Evolutionary conservation across 2,888 invertebrate genomes (phyloP).

Genomic region (Drosophila trichaetosa): DNA sequence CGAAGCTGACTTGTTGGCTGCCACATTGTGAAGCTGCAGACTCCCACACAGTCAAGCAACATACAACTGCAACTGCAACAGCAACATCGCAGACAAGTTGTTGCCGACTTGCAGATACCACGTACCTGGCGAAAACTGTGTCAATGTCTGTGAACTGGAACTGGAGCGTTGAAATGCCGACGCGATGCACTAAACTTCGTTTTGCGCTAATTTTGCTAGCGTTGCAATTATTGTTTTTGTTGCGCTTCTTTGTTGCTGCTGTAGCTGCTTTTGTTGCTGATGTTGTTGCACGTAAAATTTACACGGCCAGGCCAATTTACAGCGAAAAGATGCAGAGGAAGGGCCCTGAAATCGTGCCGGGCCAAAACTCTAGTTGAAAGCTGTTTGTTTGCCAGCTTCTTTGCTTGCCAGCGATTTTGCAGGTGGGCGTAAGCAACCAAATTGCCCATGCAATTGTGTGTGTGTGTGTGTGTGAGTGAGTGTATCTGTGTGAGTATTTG

Average conservation of each 20-base stretch:
- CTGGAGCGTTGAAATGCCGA: slow-evolving; percentile 67
- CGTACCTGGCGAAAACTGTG: slow-evolving; percentile 65
- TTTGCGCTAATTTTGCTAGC: slow-evolving; percentile 32
- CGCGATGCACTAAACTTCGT: slow-evolving; percentile 27
- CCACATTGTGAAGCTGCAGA: slow-evolving; percentile 42
- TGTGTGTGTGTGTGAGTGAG: slow-evolving; percentile 13
- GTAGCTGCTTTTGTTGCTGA: slow-evolving; percentile 4
- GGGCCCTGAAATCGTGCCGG: slow-evolving; percentile 63
- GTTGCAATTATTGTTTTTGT: slow-evolving; percentile 54
- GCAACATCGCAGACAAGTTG: slow-evolving; percentile 3
- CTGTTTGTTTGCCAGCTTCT: slow-evolving; percentile 8
- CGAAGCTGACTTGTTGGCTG: slow-evolving; percentile 39
- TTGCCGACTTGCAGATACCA: slow-evolving; percentile 21
- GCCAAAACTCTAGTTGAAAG: slow-evolving; percentile 44
- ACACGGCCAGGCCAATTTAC: slow-evolving; percentile 52
- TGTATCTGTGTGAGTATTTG: slow-evolving; percentile 22
- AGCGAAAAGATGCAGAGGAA: slow-evolving; percentile 40
- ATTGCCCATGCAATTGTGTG: slow-evolving; percentile 53
- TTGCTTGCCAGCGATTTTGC: slow-evolving; percentile 48
- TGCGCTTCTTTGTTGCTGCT: slow-evolving; percentile 36
- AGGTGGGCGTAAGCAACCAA: slow-evolving; percentile 68
- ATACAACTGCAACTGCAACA: slow-evolving; percentile 10
- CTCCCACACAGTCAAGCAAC: slow-evolving; percentile 56
- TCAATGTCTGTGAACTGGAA: slow-evolving; percentile 82
- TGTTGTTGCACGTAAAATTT: slow-evolving; percentile 36